These are phyloP conservation scores for Himalopsyche tibetana DNA, from an alignment of 2,888 invertebrate species.

Conservation along the genomic window DNA sequence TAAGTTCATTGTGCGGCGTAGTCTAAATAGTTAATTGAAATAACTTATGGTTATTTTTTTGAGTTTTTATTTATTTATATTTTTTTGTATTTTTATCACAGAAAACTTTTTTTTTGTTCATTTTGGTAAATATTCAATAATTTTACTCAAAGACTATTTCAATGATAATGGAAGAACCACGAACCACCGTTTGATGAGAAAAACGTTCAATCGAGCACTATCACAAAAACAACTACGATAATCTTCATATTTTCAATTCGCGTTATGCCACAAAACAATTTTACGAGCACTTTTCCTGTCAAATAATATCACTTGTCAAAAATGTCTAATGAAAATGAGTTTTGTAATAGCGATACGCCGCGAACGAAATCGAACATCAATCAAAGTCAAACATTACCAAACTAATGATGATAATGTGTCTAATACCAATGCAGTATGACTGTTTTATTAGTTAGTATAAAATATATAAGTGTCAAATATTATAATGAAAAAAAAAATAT, in stretches of 20 bases:
- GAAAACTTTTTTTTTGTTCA: no score
- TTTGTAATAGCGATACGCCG: conserved; percentile 54
- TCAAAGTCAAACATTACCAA: conserved; percentile 44
- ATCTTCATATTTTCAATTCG: conserved; percentile 49
- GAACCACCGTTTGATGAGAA: neutral
- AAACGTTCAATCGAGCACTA: neutral
- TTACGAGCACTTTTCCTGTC: conserved; percentile 47
- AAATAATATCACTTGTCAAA: conserved; percentile 52
- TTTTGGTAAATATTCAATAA: no score
- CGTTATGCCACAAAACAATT: conserved; percentile 39
- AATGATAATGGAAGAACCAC: neutral
- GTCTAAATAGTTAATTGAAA: no score
- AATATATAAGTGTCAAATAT: no score
- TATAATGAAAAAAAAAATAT: no score
- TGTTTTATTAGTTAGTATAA: no score
- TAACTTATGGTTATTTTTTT: no score
- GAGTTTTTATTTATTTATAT: no score
- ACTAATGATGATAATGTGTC: neutral
- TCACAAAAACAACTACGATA: neutral
- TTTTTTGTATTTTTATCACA: no score
- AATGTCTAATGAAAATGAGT: conserved; percentile 54
- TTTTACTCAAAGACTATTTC: no score
- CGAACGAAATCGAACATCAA: conserved; percentile 47
- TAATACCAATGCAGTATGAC: no score
- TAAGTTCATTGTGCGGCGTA: no score